phyloP scores from a whole-genome alignment of 2,888 invertebrate genomes.

The Drosophila helvetica region DNA sequence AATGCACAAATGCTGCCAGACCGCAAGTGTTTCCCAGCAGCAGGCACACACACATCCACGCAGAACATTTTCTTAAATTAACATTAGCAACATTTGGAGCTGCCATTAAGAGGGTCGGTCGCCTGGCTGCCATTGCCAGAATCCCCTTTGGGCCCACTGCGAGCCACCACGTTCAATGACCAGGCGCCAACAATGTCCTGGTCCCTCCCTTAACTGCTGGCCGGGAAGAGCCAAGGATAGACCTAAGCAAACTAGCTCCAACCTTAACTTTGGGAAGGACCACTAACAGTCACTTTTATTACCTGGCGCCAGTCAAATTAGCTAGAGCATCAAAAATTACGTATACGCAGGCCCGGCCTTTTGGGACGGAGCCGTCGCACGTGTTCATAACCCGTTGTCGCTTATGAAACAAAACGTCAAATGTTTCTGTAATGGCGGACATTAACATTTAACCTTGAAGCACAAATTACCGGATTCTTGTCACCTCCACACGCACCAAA shows the following conservation, averaged over 20 bases:
- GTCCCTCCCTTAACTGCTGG: constrained; percentile 51
- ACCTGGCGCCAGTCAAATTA: constrained; percentile 62
- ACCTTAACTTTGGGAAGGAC: constrained; percentile 12
- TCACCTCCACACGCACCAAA: constrained; percentile 50
- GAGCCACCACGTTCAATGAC: constrained; percentile 55
- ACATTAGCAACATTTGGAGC: constrained; percentile 78
- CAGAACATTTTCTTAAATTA: constrained; percentile 77
- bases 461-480: constrained; percentile 79
- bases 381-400: constrained; percentile 64
- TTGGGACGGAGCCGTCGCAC: constrained; percentile 42
- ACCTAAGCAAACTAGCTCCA: constrained; percentile 56
- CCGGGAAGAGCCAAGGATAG: constrained; percentile 2
- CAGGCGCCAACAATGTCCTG: constrained; percentile 53
- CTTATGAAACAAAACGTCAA: constrained; percentile 64
- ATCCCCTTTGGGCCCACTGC: constrained; percentile 35
- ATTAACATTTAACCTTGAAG: constrained; percentile 78
- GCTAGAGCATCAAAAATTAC: constrained; percentile 54
- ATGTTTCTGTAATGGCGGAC: constrained; percentile 72
- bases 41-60: constrained; percentile 3
- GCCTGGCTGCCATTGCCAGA: constrained; percentile 51
- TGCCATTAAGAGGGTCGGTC: constrained; percentile 65
- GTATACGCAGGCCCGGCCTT: constrained; percentile 63
- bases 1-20: constrained; percentile 74
- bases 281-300: constrained; percentile 17
- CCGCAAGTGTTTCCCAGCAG: constrained; percentile 50